phyloP scores from a whole-genome alignment of 35 echinoderm and acorn worm genomes.

The Heliocidaris erythrogramma region DNA sequence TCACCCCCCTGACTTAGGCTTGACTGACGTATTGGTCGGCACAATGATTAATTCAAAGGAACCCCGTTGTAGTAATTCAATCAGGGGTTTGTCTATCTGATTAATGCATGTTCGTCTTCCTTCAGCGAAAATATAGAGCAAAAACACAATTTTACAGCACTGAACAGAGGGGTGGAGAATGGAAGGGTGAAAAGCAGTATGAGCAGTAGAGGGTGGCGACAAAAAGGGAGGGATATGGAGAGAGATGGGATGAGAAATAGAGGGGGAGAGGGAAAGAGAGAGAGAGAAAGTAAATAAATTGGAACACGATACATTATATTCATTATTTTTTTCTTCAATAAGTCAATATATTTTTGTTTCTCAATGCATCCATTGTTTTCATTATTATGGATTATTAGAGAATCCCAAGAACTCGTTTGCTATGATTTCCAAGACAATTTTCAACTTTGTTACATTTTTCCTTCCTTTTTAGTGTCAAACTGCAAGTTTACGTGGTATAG shows the following conservation, averaged over 20 bases:
- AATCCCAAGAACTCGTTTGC: background rate
- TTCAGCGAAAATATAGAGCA: background rate
- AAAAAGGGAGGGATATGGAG: background rate
- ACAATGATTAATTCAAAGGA: slow-evolving; percentile 26
- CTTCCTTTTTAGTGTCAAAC: too few relatives aligned
- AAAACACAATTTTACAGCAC: background rate
- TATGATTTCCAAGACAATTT: too few relatives aligned
- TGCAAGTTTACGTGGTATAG: too few relatives aligned
- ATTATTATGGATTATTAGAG: too few relatives aligned
- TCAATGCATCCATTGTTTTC: too few relatives aligned
- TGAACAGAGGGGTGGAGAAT: background rate
- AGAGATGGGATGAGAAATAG: background rate
- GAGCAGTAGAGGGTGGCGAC: background rate
- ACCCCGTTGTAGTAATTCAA: background rate
- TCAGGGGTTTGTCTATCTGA: background rate
- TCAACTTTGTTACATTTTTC: too few relatives aligned
- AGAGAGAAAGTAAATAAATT: background rate
- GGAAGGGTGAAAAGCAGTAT: background rate
- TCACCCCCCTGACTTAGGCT: background rate
- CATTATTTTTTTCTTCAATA: too few relatives aligned
- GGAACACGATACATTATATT: too few relatives aligned
- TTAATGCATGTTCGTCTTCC: background rate
- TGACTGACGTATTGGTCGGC: too few relatives aligned
- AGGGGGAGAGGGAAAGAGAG: background rate
- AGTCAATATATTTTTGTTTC: too few relatives aligned